phyloP scores from a whole-genome alignment of 2,888 invertebrate species.

The Mechanitis mazaeus region DNA sequence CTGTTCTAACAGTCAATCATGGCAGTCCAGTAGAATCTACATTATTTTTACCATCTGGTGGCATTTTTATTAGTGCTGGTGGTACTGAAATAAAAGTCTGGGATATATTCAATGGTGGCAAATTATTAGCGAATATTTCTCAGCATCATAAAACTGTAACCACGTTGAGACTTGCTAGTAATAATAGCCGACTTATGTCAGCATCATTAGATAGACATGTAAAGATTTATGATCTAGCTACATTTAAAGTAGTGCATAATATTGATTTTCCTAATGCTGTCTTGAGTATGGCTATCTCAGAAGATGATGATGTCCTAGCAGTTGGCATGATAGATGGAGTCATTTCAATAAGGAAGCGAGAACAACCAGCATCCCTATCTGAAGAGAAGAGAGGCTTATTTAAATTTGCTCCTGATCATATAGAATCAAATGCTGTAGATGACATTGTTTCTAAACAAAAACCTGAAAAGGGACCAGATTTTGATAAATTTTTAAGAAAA shows the following conservation, averaged over 20 bases:
- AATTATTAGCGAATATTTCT: conserved; percentile 87
- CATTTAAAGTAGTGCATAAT: conserved; percentile 91
- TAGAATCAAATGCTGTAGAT: conserved; percentile 60
- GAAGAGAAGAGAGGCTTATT: conserved; percentile 57
- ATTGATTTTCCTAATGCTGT: conserved; percentile 94
- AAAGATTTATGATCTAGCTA: conserved; percentile 92
- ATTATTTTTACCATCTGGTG: conserved; percentile 91
- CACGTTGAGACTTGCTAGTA: conserved; percentile 86
- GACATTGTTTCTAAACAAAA: conserved; percentile 63
- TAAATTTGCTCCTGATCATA: conserved; percentile 74
- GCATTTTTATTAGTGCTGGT: conserved; percentile 93
- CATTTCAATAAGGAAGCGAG: conserved; percentile 88
- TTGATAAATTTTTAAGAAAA: conserved; percentile 84
- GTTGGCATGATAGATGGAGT: conserved; percentile 96
- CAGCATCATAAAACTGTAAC: conserved; percentile 98
- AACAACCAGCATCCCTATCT: conserved; percentile 68
- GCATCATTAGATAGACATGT: conserved; percentile 95
- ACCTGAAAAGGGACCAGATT: conserved; percentile 66
- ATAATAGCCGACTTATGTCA: conserved; percentile 89
- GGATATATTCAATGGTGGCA: conserved; percentile 94
- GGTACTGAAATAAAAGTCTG: conserved; percentile 94
- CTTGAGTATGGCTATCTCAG: conserved; percentile 86
- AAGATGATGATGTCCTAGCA: conserved; percentile 88
- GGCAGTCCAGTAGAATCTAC: conserved; percentile 93
- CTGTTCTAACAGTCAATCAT: conserved; percentile 86